Evolutionary conservation across 1,140 invertebrate genomes (phyloP).

Genomic region (Leptopilina boulardi): DNA sequence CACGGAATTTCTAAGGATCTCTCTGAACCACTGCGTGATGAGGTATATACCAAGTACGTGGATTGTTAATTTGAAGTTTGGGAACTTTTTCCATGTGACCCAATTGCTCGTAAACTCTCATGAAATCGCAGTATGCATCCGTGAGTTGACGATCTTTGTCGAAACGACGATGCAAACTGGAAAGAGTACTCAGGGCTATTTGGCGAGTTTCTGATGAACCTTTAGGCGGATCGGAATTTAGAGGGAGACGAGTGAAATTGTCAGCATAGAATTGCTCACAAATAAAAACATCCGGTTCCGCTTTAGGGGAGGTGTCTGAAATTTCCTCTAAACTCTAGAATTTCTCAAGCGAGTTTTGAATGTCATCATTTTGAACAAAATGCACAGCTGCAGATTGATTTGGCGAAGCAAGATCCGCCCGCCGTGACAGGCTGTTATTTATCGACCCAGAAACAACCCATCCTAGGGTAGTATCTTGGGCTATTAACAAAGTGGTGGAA

Average conservation of each 20-base stretch:
- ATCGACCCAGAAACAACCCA: constrained; percentile 57
- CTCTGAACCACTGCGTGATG: constrained; percentile 32
- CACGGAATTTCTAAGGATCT: not conserved
- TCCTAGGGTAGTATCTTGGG: constrained; percentile 59
- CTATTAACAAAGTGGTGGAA: constrained; percentile 40
- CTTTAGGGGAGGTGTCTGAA: not conserved
- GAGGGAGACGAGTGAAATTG: not conserved
- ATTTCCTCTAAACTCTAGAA: constrained; percentile 48
- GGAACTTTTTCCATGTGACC: constrained; percentile 32
- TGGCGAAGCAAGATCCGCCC: constrained; percentile 4
- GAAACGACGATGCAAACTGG: not conserved
- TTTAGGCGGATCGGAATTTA: not conserved
- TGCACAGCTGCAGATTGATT: not conserved
- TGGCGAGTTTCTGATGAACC: not conserved
- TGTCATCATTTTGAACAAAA: not conserved
- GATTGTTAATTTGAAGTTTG: not conserved
- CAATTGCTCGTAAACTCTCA: constrained; percentile 44
- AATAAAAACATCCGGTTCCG: constrained; percentile 38
- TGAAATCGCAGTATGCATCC: constrained; percentile 51
- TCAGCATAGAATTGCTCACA: constrained; percentile 41
- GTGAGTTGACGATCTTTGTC: constrained; percentile 40
- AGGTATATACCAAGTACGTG: constrained; percentile 34
- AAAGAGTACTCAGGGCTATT: constrained; percentile 26
- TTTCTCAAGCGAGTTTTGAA: constrained; percentile 32
- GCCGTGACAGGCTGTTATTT: constrained; percentile 5